Percentiles rank a stretch among this genome's conserved stretches.
phyloP scores from a whole-genome alignment of 2,888 invertebrate species.

The Disparrhopalites patrizii region DNA sequence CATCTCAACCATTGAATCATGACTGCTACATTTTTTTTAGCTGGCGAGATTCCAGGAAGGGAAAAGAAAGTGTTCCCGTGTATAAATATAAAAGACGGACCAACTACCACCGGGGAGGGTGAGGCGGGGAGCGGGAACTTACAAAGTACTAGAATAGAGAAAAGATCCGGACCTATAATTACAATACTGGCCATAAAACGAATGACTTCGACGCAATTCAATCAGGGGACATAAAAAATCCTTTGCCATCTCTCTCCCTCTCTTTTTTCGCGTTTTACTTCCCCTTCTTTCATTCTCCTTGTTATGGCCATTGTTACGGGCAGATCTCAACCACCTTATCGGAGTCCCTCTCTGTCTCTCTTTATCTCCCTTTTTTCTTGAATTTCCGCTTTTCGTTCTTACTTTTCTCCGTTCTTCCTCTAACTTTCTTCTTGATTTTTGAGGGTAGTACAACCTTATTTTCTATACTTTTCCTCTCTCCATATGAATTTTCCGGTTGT shows the following conservation, averaged over 20 bases:
- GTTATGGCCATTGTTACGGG: conserved; percentile 18
- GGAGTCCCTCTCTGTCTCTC: not conserved
- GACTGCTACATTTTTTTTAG: not conserved
- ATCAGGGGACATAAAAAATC: conserved; percentile 35
- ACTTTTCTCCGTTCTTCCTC: not conserved
- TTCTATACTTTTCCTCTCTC: not conserved
- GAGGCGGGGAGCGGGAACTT: conserved; percentile 7
- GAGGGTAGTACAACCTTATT: no score
- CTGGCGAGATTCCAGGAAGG: conserved; percentile 30
- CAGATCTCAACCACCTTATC: conserved; percentile 16
- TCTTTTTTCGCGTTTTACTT: no score
- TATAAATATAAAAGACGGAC: not conserved
- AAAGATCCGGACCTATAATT: conserved; percentile 31
- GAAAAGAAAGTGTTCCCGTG: conserved; percentile 4
- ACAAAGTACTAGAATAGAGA: not conserved
- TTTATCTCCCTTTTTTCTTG: not conserved
- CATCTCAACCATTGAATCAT: not conserved
- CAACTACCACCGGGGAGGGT: conserved; percentile 5
- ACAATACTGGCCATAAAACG: conserved; percentile 38
- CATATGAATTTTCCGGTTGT: not conserved
- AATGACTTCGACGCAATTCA: conserved; percentile 41
- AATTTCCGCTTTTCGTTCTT: not conserved
- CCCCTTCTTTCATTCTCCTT: no score
- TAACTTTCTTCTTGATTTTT: no score
- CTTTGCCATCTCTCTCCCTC: not conserved